These are phyloP conservation scores for Metopia argyrocephala DNA, from an alignment of 2,888 invertebrate genomes.

Conservation along the genomic window DNA sequence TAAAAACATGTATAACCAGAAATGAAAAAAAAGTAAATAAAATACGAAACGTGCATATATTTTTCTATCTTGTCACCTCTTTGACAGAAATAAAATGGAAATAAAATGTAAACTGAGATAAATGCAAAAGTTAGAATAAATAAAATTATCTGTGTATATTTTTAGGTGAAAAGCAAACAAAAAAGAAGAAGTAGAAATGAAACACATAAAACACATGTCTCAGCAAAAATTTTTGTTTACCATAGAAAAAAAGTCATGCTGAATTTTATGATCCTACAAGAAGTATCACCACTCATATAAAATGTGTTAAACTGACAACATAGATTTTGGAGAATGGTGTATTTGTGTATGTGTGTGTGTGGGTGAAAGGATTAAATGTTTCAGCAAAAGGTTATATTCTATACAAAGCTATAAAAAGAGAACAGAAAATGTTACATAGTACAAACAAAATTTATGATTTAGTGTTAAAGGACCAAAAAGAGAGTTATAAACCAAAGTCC, in stretches of 20 bases:
- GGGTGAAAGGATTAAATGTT: neutral
- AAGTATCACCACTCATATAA: neutral
- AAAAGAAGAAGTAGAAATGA: conserved; percentile 20
- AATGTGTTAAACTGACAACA: conserved; percentile 53
- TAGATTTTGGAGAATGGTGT: conserved; percentile 23
- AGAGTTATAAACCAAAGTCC: no score
- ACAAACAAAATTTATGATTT: no score
- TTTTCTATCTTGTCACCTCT: conserved; percentile 56
- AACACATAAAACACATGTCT: conserved; percentile 34
- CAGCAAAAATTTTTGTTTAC: conserved; percentile 40
- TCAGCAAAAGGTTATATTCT: no score
- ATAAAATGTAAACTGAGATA: conserved; percentile 3
- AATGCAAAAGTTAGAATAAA: neutral
- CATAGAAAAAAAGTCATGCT: conserved; percentile 6
- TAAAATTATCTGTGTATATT: neutral
- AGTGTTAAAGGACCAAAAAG: no score
- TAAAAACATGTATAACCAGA: neutral
- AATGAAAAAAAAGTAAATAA: neutral
- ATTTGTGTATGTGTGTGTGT: neutral
- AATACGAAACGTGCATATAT: conserved; percentile 29
- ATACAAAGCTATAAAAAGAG: no score
- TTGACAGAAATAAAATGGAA: conserved; percentile 34
- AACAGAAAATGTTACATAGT: no score
- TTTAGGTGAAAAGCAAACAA: conserved; percentile 2
- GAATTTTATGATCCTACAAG: conserved; percentile 32